phyloP scores from a whole-genome alignment of 2,797 vertebrate species.

The Momotus momota region DNA sequence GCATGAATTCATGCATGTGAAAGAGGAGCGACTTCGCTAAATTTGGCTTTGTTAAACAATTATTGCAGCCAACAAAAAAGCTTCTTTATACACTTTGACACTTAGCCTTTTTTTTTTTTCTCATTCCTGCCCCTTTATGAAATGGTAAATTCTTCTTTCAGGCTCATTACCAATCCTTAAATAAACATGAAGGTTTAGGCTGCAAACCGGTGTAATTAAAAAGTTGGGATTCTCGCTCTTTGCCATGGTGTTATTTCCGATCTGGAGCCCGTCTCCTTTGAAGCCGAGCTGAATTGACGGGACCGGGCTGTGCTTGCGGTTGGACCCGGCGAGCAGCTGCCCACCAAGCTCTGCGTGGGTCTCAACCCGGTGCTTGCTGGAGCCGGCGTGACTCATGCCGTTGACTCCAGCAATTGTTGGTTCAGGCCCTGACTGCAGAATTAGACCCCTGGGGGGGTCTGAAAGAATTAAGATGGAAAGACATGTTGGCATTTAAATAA shows the following conservation, averaged over 20 bases:
- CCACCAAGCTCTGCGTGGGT: not conserved
- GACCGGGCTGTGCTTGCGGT: not conserved
- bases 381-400: not conserved
- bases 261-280: slow-evolving; percentile 16
- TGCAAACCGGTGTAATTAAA: slow-evolving; percentile 48
- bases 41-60: not conserved
- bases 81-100: not conserved
- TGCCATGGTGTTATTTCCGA: slow-evolving; percentile 46
- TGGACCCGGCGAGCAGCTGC: not conserved
- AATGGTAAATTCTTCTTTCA: slow-evolving; percentile 40
- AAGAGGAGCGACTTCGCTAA: not conserved
- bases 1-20: not conserved
- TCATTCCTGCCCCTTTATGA: not conserved
- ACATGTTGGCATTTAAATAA: slow-evolving; percentile 50
- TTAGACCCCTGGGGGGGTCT: slow-evolving; percentile 59
- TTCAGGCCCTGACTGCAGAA: slow-evolving; percentile 56
- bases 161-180: slow-evolving; percentile 49
- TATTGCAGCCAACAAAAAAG: not conserved
- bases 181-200: slow-evolving; percentile 60
- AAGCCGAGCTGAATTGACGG: slow-evolving; percentile 12
- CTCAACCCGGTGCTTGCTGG: not conserved
- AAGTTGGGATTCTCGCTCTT: slow-evolving; percentile 44
- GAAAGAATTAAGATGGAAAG: slow-evolving; percentile 52
- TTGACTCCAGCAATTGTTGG: slow-evolving; percentile 32
- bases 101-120: not conserved